These are phyloP conservation scores for Deilephila elpenor DNA, from an alignment of 2,888 invertebrate genomes.

Conservation along the genomic window DNA sequence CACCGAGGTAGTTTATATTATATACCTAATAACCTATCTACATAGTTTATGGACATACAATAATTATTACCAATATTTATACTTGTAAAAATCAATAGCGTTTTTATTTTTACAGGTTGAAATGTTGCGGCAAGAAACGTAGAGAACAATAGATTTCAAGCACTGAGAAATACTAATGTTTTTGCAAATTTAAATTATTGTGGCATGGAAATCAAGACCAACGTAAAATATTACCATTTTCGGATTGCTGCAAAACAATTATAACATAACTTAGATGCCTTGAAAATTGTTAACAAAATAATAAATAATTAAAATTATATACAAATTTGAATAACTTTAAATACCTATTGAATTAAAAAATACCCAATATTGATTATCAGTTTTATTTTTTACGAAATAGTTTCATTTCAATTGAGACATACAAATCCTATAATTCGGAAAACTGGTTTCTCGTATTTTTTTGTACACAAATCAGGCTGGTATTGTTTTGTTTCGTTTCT, in stretches of 20 bases:
- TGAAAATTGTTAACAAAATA: not conserved
- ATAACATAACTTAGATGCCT: not conserved
- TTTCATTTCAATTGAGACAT: not conserved
- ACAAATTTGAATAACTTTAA: too few species aligned
- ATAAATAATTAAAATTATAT: too few species aligned
- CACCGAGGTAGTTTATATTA: too few species aligned
- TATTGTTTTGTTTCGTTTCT: constrained; percentile 41
- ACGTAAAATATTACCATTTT: too few species aligned
- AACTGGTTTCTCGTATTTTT: not conserved
- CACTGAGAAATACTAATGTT: not conserved
- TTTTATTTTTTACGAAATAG: not conserved
- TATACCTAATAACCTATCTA: too few species aligned
- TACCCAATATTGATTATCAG: not conserved
- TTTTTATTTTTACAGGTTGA: constrained; percentile 27
- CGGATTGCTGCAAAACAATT: too few species aligned
- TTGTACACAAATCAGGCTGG: not conserved
- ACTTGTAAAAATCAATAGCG: not conserved
- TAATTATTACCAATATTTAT: too few species aligned
- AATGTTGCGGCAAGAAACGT: not conserved
- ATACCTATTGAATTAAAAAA: too few species aligned
- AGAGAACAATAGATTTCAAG: constrained; percentile 3
- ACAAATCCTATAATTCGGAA: not conserved
- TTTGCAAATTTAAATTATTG: too few species aligned
- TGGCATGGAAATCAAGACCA: too few species aligned
- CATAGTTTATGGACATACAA: too few species aligned